These are phyloP conservation scores for Dicyrtomina minuta DNA, from an alignment of 2,888 invertebrate genomes.

Conservation along the genomic window DNA sequence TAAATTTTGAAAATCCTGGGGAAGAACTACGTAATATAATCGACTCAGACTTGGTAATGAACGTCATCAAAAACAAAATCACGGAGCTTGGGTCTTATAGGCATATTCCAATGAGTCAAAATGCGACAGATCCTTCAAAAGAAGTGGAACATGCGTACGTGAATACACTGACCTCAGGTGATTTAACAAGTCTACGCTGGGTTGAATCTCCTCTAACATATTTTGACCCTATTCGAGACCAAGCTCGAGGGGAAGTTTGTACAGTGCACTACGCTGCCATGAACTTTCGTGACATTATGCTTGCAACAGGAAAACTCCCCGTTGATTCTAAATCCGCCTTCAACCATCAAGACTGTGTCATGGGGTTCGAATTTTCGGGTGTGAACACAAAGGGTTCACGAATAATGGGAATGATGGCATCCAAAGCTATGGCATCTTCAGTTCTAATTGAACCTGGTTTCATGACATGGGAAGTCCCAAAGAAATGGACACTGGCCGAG, in stretches of 20 bases:
- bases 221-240: neutral
- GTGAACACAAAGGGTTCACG: conserved; percentile 56
- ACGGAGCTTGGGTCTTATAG: conserved; percentile 61
- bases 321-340: conserved; percentile 67
- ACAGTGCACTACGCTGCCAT: neutral
- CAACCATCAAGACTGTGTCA: conserved; percentile 57
- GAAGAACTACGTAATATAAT: conserved; percentile 7
- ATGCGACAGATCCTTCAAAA: conserved; percentile 50
- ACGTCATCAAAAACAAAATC: conserved; percentile 55
- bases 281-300: conserved; percentile 94
- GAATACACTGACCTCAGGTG: conserved; percentile 76
- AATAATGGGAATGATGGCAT: conserved; percentile 67
- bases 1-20: conserved; percentile 18
- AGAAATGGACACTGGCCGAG: conserved; percentile 63
- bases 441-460: conserved; percentile 60
- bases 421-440: conserved; percentile 63
- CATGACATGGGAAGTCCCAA: conserved; percentile 63
- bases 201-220: conserved; percentile 66
- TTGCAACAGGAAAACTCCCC: conserved; percentile 84
- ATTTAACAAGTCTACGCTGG: conserved; percentile 81
- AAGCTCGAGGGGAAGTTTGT: neutral
- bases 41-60: conserved; percentile 28
- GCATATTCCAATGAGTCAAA: conserved; percentile 57
- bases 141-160: conserved; percentile 69
- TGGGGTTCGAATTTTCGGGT: conserved; percentile 66